These are phyloP conservation scores for Tupaia chinensis DNA, from an alignment of 2,113 vertebrate species.

Conservation along the genomic window DNA sequence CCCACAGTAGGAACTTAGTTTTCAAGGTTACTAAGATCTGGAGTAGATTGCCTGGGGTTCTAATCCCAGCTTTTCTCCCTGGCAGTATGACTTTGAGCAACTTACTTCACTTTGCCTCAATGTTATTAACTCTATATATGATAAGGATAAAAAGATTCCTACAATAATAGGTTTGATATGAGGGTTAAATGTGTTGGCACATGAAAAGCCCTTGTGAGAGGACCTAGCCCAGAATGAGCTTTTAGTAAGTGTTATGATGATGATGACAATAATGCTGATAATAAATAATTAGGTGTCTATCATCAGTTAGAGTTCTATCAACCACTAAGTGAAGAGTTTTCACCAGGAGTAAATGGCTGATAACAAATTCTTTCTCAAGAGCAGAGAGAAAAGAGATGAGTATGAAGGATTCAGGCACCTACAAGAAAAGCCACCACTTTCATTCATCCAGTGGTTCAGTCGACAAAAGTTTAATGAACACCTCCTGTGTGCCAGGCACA, in stretches of 20 bases:
- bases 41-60: background rate
- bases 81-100: background rate
- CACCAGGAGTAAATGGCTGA: background rate
- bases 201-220: background rate
- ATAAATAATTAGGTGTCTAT: background rate
- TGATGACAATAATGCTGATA: too few species aligned
- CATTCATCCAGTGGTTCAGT: background rate
- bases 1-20: background rate
- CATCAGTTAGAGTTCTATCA: background rate
- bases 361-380: background rate
- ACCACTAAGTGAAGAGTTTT: background rate
- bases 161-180: background rate
- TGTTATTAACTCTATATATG: background rate
- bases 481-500: background rate
- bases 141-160: background rate
- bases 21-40: background rate
- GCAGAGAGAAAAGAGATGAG: background rate
- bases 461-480: background rate
- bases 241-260: background rate
- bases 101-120: background rate
- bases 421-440: background rate
- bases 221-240: background rate
- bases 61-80: background rate
- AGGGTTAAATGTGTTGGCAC: background rate
- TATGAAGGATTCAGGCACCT: background rate